Percentiles rank a stretch among this genome's conserved stretches.
These are phyloP conservation scores for Taxidea taxus DNA, from an alignment of 2,113 vertebrate species.

Conservation along the genomic window DNA sequence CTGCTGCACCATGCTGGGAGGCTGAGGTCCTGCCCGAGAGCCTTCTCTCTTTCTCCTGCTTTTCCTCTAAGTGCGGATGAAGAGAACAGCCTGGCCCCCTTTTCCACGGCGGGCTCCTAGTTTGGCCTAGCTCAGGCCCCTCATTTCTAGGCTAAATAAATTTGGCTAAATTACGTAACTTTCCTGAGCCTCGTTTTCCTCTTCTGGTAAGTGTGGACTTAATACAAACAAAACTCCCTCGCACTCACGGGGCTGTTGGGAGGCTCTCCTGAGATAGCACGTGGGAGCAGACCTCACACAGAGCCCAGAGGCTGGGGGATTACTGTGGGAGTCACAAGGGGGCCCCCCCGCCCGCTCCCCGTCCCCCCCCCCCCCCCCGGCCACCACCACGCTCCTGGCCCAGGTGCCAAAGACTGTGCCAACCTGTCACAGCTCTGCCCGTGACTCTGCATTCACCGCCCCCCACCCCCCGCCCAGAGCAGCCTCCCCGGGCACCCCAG, in stretches of 20 bases:
- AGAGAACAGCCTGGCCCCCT: accelerated
- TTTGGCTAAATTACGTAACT: neutral
- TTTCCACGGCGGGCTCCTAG: neutral
- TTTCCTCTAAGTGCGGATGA: neutral
- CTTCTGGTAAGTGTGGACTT: neutral
- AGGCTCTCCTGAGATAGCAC: neutral
- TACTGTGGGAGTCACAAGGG: neutral
- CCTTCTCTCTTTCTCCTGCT: no score
- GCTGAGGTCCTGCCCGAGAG: neutral
- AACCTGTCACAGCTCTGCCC: neutral
- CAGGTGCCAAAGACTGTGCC: neutral
- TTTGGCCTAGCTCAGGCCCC: neutral
- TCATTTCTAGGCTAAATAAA: neutral
- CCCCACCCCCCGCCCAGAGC: neutral
- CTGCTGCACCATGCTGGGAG: accelerated
- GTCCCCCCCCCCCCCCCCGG: neutral
- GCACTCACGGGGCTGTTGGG: neutral
- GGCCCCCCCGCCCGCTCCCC: neutral
- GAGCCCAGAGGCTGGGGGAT: accelerated
- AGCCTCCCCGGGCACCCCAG: neutral
- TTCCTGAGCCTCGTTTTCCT: neutral
- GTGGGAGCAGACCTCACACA: no score
- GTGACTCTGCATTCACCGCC: neutral
- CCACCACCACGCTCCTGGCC: neutral
- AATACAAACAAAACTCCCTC: neutral